Evolutionary conservation across 1,140 invertebrate genomes (phyloP).

Genomic region (Aricia agestis): DNA sequence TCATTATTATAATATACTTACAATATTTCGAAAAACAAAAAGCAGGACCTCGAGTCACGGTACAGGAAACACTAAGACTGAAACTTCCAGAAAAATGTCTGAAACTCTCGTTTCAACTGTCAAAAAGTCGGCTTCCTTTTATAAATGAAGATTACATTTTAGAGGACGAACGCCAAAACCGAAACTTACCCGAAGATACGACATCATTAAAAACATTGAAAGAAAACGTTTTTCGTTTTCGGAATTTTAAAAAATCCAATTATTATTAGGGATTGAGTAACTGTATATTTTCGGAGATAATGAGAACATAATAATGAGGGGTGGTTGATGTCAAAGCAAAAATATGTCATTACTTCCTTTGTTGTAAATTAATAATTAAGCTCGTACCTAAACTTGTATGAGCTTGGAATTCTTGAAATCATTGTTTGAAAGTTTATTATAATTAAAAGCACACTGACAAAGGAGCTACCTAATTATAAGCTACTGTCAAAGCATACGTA

Average conservation of each 20-base stretch:
- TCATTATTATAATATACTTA: too few species aligned
- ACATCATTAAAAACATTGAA: neutral
- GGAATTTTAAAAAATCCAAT: slow-evolving; percentile 6
- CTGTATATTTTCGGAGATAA: neutral
- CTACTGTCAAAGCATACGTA: too few species aligned
- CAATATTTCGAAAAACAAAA: too few species aligned
- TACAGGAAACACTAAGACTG: neutral
- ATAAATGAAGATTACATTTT: slow-evolving; percentile 4
- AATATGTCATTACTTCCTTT: slow-evolving; percentile 15
- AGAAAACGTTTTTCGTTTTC: neutral
- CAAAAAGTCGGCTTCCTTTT: neutral
- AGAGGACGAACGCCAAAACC: slow-evolving; percentile 5
- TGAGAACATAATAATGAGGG: neutral
- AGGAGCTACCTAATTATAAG: too few species aligned
- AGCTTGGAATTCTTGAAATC: neutral
- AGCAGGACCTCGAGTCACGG: too few species aligned
- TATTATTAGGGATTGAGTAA: neutral
- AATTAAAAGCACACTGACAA: neutral
- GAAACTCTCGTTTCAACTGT: neutral
- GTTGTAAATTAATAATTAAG: slow-evolving; percentile 5
- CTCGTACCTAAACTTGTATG: slow-evolving; percentile 1
- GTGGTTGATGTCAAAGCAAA: slow-evolving; percentile 8
- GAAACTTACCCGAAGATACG: neutral
- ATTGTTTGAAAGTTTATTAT: neutral
- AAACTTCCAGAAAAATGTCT: neutral